These are phyloP conservation scores for Drosophila setosimentum DNA, from an alignment of 2,888 invertebrate species.

Conservation along the genomic window DNA sequence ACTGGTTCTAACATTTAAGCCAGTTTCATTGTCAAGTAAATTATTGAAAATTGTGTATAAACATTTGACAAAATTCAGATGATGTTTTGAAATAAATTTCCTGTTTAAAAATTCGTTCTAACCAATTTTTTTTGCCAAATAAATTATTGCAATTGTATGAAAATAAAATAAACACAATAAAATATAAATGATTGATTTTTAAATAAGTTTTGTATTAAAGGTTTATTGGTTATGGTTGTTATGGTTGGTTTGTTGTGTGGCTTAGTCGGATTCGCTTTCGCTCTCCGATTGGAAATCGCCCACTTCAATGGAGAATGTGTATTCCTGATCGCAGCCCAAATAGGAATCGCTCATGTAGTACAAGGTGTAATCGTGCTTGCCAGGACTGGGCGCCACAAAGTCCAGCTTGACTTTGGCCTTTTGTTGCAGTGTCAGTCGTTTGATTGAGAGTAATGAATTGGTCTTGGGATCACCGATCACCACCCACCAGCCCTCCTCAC, in stretches of 20 bases:
- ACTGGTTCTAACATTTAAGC: background rate
- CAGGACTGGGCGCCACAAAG: conserved; percentile 96
- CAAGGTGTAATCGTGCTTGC: conserved; percentile 95
- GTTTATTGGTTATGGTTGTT: conserved; percentile 17
- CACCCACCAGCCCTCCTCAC: conserved; percentile 98
- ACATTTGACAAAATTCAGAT: background rate
- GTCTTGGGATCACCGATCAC: conserved; percentile 98
- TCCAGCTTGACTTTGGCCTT: conserved; percentile 91
- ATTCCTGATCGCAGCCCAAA: conserved; percentile 99
- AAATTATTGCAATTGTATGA: background rate
- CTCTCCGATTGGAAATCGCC: conserved; percentile 90
- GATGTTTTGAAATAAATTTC: background rate
- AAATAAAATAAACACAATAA: background rate
- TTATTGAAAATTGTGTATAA: background rate
- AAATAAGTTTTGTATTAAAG: conserved; percentile 18
- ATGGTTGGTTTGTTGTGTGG: background rate
- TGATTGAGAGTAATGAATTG: conserved; percentile 98
- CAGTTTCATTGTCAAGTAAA: background rate
- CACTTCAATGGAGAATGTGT: conserved; percentile 95
- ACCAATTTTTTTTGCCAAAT: background rate
- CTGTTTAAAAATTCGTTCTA: background rate
- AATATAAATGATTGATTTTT: background rate
- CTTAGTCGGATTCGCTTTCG: conserved; percentile 87
- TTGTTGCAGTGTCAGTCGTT: conserved; percentile 96
- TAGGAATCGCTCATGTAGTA: conserved; percentile 99